Conservation (phyloP, 2,888 invertebrate species). For the Ophraella communa region DNA sequence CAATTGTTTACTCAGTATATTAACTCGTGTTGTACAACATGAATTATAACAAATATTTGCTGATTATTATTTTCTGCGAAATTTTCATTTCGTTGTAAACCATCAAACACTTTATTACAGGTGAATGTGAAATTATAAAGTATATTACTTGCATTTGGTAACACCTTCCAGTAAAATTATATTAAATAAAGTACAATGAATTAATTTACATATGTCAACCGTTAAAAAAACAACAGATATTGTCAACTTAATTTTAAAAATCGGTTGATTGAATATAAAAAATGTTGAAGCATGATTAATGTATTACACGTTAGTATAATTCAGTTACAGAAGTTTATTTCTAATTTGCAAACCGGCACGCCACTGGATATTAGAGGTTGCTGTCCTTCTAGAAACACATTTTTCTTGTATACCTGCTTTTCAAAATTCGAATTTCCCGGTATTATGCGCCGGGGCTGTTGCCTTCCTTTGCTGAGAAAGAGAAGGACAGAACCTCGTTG, state of each 20-base stretch:
- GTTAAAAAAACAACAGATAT: too few relatives aligned
- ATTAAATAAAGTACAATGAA: too few relatives aligned
- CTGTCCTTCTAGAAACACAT: slow-evolving; percentile 21
- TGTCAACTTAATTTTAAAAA: too few relatives aligned
- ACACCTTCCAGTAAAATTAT: background rate
- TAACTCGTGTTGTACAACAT: background rate
- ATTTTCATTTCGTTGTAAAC: background rate
- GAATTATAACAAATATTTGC: slow-evolving; percentile 2
- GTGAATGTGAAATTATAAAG: background rate
- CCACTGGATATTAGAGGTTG: slow-evolving; percentile 11
- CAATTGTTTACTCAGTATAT: background rate
- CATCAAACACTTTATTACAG: background rate
- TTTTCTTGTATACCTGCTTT: slow-evolving; percentile 33
- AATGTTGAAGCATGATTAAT: too few relatives aligned
- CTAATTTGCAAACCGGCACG: background rate
- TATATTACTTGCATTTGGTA: background rate
- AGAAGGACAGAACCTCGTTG: slow-evolving; percentile 27
- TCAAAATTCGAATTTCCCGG: slow-evolving; percentile 40
- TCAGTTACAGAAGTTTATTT: too few relatives aligned
- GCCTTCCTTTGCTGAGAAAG: slow-evolving; percentile 25
- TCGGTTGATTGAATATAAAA: too few relatives aligned
- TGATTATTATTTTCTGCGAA: slow-evolving; percentile 1
- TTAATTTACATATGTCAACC: too few relatives aligned
- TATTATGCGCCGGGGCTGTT: slow-evolving; percentile 27
- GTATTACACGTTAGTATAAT: too few relatives aligned